Base-by-base conservation (phyloP, 1,140 invertebrate genomes). In the Bursaphelenchus mucronatus region DNA sequence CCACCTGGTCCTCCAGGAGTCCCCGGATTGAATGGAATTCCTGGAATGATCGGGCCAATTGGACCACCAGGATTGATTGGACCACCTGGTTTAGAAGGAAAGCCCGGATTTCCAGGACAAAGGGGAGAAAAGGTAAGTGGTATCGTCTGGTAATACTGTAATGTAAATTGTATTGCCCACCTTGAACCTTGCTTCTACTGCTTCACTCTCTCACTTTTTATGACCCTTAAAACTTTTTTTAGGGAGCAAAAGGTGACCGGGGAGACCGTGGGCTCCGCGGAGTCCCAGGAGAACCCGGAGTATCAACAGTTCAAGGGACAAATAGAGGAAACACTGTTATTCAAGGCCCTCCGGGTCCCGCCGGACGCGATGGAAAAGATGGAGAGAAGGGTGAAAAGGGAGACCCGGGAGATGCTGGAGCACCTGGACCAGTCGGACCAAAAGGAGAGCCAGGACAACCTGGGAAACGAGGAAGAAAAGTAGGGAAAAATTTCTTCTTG, bases 351-450 rank as follows among this genome's bases (percentile, higher is more conserved):
- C 71, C 74, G 11, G 74, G 74, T 8, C 52, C 61, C 10, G 58
- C 61, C 41, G 72, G 68, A 13, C 58, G 52, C 40, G 19, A 63
- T 44, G 76, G 76, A 53, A 55, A 63, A 21, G 55, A 70, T 47
- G 76, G 76, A 11, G 64, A 63, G 17, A 79, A 81, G 51, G 77
- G 77, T 49, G 78, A 79, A 64, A 80, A 81, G 71, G 77, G 76
- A 55, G 11, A 54, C 58, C 64, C 68, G 40, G 70, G 71, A 10
- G 51, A 63, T 45, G 39, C 69, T 56, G 71, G 71, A 7, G n/a
- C 41, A 15, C 53, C 57, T 19, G 75, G 75, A 47, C 46, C 52
- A 44, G 59, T 66, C 21, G 75, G 75, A 44, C 57, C 61, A 61
- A 65, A 59, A 59, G 75, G 73, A 58, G n/a, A 57, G 69, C 68